These are phyloP conservation scores for Micrasema minimum DNA, from an alignment of 1,140 invertebrate genomes.

Conservation along the genomic window DNA sequence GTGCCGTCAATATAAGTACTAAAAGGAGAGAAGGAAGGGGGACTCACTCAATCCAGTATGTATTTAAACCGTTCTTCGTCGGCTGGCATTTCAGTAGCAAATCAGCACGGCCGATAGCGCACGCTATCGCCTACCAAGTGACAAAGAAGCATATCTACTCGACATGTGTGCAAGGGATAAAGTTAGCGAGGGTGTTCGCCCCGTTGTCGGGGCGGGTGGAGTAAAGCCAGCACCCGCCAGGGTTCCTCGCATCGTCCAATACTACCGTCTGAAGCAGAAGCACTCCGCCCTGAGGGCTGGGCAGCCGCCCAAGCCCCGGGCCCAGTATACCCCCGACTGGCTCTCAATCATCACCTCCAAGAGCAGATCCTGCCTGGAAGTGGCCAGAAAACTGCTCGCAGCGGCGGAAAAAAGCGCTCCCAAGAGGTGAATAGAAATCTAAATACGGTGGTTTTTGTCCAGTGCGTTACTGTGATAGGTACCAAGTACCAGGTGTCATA, in stretches of 20 bases:
- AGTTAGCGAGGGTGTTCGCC: conserved; percentile 14
- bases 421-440: conserved; percentile 16
- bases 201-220: not conserved
- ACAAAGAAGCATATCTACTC: not conserved
- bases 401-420: conserved; percentile 18
- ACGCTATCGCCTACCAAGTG: conserved; percentile 13
- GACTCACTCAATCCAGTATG: conserved; percentile 8
- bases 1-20: too few relatives aligned
- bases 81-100: conserved; percentile 17
- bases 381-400: not conserved
- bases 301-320: not conserved
- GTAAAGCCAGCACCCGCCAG: conserved; percentile 8
- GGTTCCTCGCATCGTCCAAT: conserved; percentile 21
- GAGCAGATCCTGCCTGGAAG: conserved; percentile 17
- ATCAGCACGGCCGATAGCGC: conserved; percentile 2
- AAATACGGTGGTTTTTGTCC: too few relatives aligned
- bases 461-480: too few relatives aligned
- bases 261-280: conserved; percentile 45
- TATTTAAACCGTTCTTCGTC: conserved; percentile 16
- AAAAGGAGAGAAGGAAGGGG: not conserved
- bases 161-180: conserved; percentile 51
- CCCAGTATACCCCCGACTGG: conserved; percentile 41
- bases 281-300: conserved; percentile 25
- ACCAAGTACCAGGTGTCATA: too few relatives aligned
- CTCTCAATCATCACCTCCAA: conserved; percentile 28